A percentile compares a stretch with the other conserved stretches of the same genome.
These are phyloP conservation scores for Ornithoptera priamus DNA, from an alignment of 2,888 invertebrate species.

Conservation along the genomic window DNA sequence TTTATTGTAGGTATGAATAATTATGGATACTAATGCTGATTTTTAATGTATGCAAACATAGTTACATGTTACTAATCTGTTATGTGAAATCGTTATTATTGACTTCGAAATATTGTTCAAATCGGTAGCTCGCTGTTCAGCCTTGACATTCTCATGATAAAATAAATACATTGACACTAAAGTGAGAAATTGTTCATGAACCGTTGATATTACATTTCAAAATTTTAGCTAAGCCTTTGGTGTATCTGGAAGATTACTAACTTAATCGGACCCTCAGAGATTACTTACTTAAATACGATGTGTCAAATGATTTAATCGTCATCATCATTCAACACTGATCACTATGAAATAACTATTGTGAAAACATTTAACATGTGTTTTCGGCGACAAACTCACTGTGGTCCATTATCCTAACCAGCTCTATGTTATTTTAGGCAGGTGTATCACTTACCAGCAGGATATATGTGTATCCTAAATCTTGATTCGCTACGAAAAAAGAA, in stretches of 20 bases:
- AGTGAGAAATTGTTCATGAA: conserved; percentile 12
- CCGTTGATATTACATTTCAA: conserved; percentile 1
- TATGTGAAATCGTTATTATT: conserved; percentile 11
- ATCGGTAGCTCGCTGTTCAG: conserved; percentile 5
- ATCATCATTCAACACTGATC: no score
- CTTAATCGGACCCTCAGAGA: no score
- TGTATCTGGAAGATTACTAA: not conserved
- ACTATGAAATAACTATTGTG: no score
- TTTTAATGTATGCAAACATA: not conserved
- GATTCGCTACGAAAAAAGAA: no score
- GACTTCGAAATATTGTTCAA: conserved; percentile 11
- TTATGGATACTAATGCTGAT: not conserved
- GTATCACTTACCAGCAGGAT: no score
- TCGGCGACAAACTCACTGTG: no score
- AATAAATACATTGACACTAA: conserved; percentile 5
- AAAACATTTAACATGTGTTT: no score
- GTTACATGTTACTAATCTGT: conserved; percentile 7
- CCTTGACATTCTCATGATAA: conserved; percentile 5
- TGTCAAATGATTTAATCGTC: no score
- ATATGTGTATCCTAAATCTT: no score
- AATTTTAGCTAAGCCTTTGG: not conserved
- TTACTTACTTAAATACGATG: no score
- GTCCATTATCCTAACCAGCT: no score
- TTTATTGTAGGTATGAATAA: not conserved
- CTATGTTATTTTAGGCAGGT: no score